phyloP scores from a whole-genome alignment of 2,113 vertebrate genomes.

The Gila orcuttii region DNA sequence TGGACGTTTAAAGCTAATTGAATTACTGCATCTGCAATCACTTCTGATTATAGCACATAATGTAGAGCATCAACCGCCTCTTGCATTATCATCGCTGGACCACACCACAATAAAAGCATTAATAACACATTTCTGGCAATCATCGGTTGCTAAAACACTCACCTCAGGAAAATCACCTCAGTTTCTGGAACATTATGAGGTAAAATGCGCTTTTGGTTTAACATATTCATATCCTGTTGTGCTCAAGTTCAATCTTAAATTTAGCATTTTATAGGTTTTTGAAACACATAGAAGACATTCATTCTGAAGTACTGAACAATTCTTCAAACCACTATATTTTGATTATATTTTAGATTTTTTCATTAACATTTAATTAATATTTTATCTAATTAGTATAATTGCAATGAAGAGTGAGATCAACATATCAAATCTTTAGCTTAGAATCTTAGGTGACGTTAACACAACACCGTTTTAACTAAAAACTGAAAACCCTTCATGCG shows the following conservation, averaged over 20 bases:
- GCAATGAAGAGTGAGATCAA: not conserved
- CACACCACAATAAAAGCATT: slow-evolving; percentile 16
- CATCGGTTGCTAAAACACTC: slow-evolving; percentile 27
- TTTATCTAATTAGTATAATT: not conserved
- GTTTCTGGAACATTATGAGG: slow-evolving; percentile 22
- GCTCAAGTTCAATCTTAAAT: not conserved
- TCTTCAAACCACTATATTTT: not conserved
- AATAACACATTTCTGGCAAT: not conserved
- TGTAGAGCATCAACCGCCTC: not conserved
- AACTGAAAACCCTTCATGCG: too few relatives aligned
- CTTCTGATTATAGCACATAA: not conserved
- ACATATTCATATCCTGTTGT: not conserved
- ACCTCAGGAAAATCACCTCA: not conserved
- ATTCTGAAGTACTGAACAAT: not conserved
- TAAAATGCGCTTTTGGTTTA: not conserved
- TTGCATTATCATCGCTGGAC: not conserved
- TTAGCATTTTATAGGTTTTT: not conserved
- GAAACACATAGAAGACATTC: not conserved
- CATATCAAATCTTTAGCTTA: not conserved
- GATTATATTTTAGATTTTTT: not conserved
- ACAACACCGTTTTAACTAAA: too few relatives aligned
- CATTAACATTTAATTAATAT: not conserved
- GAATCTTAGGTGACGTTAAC: not conserved
- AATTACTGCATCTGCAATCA: not conserved
- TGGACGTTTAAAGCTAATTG: slow-evolving; percentile 7